Evolutionary conservation across 2,113 vertebrate genomes (phyloP).

Genomic region (Taxidea taxus): DNA sequence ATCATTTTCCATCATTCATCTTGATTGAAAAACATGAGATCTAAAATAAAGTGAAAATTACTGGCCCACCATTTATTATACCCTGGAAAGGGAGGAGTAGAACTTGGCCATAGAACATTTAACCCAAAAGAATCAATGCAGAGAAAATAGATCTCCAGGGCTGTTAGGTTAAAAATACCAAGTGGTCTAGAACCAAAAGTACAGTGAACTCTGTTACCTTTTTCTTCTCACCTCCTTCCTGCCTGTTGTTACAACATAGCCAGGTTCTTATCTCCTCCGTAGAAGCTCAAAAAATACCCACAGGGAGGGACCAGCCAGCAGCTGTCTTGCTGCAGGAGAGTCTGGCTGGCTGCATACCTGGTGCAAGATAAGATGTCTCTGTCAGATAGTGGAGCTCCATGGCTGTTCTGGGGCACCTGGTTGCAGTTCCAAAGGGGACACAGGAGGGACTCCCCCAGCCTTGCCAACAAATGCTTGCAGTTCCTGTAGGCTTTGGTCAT

Average conservation of each 20-base stretch:
- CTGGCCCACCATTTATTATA: not conserved
- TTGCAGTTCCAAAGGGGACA: not conserved
- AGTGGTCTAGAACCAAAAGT: not conserved
- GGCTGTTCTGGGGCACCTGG: not conserved
- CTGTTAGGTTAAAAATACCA: not conserved
- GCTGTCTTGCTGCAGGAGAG: not conserved
- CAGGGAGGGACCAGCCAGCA: not conserved
- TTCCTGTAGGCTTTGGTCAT: not conserved
- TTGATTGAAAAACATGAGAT: not conserved
- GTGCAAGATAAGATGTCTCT: not conserved
- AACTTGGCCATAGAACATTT: not conserved
- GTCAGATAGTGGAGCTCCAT: accelerated
- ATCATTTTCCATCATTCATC: not conserved
- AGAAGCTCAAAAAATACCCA: not conserved
- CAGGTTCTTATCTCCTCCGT: not conserved
- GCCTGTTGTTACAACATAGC: not conserved
- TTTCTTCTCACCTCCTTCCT: not conserved
- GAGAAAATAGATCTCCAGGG: not conserved
- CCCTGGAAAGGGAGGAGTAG: not conserved
- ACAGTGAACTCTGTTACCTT: accelerated
- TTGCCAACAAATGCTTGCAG: not conserved
- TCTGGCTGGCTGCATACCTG: not conserved
- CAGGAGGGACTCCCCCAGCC: accelerated
- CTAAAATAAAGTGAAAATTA: not conserved
- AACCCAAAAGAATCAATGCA: not conserved